Evolutionary conservation across 2,113 vertebrate species (phyloP), one percentile per base, ranked within the genome.

Genomic region (Gnathochromis pfefferi): DNA sequence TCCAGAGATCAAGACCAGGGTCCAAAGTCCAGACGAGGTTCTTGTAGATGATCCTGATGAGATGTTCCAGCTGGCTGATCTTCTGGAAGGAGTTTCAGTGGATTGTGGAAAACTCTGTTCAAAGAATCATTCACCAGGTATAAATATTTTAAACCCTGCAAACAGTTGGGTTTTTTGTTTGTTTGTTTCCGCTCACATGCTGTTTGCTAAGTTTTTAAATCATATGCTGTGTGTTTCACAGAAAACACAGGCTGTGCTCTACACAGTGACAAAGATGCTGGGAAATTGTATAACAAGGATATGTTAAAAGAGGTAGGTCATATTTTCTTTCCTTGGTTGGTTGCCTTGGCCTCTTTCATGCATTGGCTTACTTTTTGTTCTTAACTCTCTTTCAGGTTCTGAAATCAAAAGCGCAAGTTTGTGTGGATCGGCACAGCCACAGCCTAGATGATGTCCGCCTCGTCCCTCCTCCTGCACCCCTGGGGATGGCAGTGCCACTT

Each of bases 391-490:
- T 78, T 78, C 16, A 97, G 97, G 85, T 94, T 21, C 73, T 79
- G 42, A 95, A 94, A 0, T 88, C 92, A 16, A 95, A 88, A 83
- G 40, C 49, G 1, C 93, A 94, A 16, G 86, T 89, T 81, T 90
- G 83, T 3, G 55, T 87, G 0, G 96, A 97, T 38, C 94, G 94
- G 14, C 96, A 97, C 90, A 97, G 97, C 92, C 96, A 95, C 88
- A 97, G 97, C 85, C 93, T 97, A 82, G 97, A 97, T 23, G 96
- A 97, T 65, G 82, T 96, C 3, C 94, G 95, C 51, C 87, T 95
- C 9, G 90, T 94, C 81, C 95, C 95, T 31, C 94, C 91, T 68
- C 89, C 93, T 1, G 86, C 93, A 0, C 95, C 95, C 1, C 89
- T 96, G 2, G 95, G 95, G 14, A 93, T 91, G 5, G 83, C 87